A percentile compares a stretch with the other conserved stretches of the same genome.
These are phyloP conservation scores for Aphyosemion australe DNA, from an alignment of 2,113 vertebrate species.

Conservation along the genomic window DNA sequence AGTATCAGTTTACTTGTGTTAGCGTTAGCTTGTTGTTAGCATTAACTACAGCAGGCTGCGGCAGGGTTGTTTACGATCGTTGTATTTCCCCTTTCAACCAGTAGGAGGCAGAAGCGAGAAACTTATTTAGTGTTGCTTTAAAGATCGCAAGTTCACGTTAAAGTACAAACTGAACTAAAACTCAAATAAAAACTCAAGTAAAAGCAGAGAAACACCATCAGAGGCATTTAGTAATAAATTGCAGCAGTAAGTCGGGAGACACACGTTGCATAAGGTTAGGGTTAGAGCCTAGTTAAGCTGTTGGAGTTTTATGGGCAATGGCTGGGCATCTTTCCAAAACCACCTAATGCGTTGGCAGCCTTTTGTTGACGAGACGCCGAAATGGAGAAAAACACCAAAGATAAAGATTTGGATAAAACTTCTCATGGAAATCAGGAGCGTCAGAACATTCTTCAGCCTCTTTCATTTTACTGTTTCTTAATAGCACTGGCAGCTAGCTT, in stretches of 20 bases:
- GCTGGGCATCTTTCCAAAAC: conserved; percentile 57
- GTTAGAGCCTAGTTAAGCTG: conserved; percentile 57
- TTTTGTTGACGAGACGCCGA: conserved; percentile 16
- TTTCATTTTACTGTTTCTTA: conserved; percentile 61
- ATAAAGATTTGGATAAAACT: conserved; percentile 32
- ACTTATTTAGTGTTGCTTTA: too few species aligned
- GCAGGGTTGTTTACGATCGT: too few species aligned
- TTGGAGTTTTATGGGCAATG: conserved; percentile 55
- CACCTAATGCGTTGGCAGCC: conserved; percentile 13
- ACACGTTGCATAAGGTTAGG: conserved; percentile 44
- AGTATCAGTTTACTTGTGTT: too few species aligned
- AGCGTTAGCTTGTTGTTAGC: too few species aligned
- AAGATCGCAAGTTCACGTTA: not conserved
- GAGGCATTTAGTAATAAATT: conserved; percentile 23
- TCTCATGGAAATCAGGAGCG: conserved; percentile 46
- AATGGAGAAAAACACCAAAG: conserved; percentile 30
- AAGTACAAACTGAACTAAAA: conserved; percentile 9
- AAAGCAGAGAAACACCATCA: not conserved
- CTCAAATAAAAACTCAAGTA: conserved; percentile 17
- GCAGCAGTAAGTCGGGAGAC: conserved; percentile 42
- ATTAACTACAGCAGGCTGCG: too few species aligned
- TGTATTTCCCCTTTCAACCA: too few species aligned
- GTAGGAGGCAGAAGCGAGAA: too few species aligned
- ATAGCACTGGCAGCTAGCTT: conserved; percentile 52
- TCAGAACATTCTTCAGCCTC: conserved; percentile 62